Evolutionary conservation across 2,797 vertebrate genomes (phyloP), one percentile per base, ranked within the genome.

Genomic region (Champsocephalus esox): DNA sequence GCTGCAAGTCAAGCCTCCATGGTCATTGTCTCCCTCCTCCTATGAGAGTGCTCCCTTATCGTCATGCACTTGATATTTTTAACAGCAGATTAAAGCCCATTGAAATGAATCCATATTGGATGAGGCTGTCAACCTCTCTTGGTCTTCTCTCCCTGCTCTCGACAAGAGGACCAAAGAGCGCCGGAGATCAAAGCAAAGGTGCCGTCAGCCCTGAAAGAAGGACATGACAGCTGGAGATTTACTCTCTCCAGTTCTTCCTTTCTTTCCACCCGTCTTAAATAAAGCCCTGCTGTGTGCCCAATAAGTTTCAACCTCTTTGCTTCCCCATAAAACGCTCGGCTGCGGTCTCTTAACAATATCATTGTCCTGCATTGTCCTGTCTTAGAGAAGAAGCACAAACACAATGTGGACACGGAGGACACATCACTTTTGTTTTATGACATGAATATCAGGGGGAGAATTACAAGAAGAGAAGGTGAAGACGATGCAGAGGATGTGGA

Each of bases 101-200:
- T 85, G 62, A 69, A 89, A 87, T 83, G 34, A 85, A 90, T 90
- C 73, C 70, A 83, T 80, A 76, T 90, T 90, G 83, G 65, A 87
- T 69, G 54, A 80, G 61, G 56, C 79, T 78, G 82, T 87, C 85
- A 85, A 16, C 72, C 71, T 66, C 57, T 75, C 46, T 73, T 62
- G 70, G 13, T 83, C 56, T 64, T 21, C 72, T 70, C 74, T 88
- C 74, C 69, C 51, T 66, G 66, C 62, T 66, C 60, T 70, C 62
- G 71, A 56, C 63, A 60, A 11, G 66, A 73, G 69, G 79, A 68
- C 70, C 58, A 68, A 77, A 83, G 70, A 73, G 48, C 57, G 9
- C 13, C 50, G 3, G 52, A 70, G 82, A 92, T 92, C 85, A 92
- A 90, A 92, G 91, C 70, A 38, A 7, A 76, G 68, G 73, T 83